Evolutionary conservation across 2,888 invertebrate genomes (phyloP), one percentile per base, ranked within the genome.

Genomic region (Pyrrhia umbra): DNA sequence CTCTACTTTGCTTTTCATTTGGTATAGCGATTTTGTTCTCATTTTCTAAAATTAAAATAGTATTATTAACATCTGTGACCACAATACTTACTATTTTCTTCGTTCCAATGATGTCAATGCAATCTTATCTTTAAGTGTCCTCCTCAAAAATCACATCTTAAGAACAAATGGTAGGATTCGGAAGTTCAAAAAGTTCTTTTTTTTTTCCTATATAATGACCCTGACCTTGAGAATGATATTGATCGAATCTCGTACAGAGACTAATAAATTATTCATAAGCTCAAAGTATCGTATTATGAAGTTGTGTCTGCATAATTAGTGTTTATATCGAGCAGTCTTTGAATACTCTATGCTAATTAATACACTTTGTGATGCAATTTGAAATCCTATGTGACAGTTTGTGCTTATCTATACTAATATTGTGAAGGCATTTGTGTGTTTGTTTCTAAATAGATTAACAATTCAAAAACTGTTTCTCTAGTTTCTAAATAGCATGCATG

Each of bases 161-260:
- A 16, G 10, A 20, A n/a, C 13, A 27, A 23, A 47, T 20, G 9
- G 6, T 34, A 18, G 9, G 2, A 16, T 39, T 30, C 16, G 47
- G 15, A 45, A 65, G 5, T 40, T 5, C 5, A 15, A 13, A 15
- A 13, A 16, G 9, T 43, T 6, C 13, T 18, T 16, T 34, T 47
- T 42, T 18, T 25, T 42, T 30, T 27, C 45, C 34, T n/a, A 34
- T 34, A 1, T 61, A 70, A 75, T 71, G 57, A 58, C 57, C 54
- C 46, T 81, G 85, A 85, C 87, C 85, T 88, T 85, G 85, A 79
- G 74, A 81, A 84, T 85, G 81, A 78, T 77, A 77, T 83, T 78
- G 74, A 64, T 79, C 79, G 78, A 83, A 84, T 76, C 63, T 75
- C 58, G 68, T 71, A 73, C 79, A 60, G 67, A 63, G 45, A 67